A percentile compares a stretch with the other conserved stretches of the same genome.
phyloP scores from a whole-genome alignment of 1,140 invertebrate species.

The Pachyrhynchus sulphureomaculatus region DNA sequence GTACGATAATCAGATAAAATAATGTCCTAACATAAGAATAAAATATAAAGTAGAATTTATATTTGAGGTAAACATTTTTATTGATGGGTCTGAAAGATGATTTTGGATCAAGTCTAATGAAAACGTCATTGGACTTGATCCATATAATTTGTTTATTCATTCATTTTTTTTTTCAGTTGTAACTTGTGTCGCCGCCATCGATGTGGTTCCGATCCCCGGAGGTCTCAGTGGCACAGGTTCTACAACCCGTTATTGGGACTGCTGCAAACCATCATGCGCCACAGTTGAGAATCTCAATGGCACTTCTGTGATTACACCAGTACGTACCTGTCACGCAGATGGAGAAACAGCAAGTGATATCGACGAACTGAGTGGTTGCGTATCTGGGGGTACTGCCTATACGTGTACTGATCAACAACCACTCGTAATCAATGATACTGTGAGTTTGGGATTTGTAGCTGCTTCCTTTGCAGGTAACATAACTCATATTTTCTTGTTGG shows the following conservation, averaged over 20 bases:
- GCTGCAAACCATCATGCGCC: background rate
- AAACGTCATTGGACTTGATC: too few species aligned
- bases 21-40: too few species aligned
- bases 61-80: too few species aligned
- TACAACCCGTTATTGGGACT: constrained; percentile 10
- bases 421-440: constrained; percentile 7
- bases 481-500: too few species aligned
- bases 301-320: background rate
- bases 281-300: background rate
- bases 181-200: too few species aligned
- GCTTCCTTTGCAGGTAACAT: constrained; percentile 22
- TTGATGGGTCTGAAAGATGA: too few species aligned
- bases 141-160: too few species aligned
- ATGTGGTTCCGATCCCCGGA: background rate
- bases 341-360: background rate
- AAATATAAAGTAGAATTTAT: too few species aligned
- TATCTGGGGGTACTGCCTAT: background rate
- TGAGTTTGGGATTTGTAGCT: constrained; percentile 14
- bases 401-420: constrained; percentile 5
- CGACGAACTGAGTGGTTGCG: background rate
- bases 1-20: too few species aligned
- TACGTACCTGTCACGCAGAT: background rate
- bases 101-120: too few species aligned
- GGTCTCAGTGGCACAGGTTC: background rate
- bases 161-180: too few species aligned